Base-by-base conservation (phyloP, 2,888 invertebrate genomes). In the Drosophila paramelanica region DNA sequence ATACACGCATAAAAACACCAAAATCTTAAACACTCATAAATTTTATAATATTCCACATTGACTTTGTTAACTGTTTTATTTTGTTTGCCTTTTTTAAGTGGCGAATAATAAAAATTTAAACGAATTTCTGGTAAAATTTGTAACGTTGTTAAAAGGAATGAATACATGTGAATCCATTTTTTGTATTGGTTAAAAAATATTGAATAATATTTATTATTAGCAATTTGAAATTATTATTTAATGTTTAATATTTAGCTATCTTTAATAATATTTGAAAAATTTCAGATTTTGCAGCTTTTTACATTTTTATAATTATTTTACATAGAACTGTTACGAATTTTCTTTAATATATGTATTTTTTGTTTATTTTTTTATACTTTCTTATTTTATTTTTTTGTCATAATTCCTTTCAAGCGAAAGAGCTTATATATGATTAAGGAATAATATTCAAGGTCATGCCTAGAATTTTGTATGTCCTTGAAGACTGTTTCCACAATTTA, bases 1-100 rank as follows among this genome's bases (percentile, higher is more conserved):
- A 60, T 55, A 42, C 38, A 43, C 36, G 50, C 57, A 55, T 45
- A 56, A 52, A 49, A 43, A 42, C 46, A 57, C 45, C 36, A 42
- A 68, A 49, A 60, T 59, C 62, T 61, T 67, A 31, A 64, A 55
- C 53, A 50, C 49, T 62, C 88, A 47, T 77, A 64, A 88, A 70
- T 52, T 67, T 64, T 62, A 60, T 64, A 57, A 67, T 69, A 65
- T 71, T 52, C 5, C 49, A 36, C 14, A 50, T 47, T 36, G 14
- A 43, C 14, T 43, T 39, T 73, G 55, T 59, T 51, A 57, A 73
- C 57, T 60, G 61, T 27, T 36, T 64, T 27, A 31, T 61, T 52
- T n/a, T 27, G 20, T 36, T 57, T 60, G 60, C 52, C 57, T 27
- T 59, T 43, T 58, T 61, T 59, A 64, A 50, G 38, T 8, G 23